Base-by-base conservation (phyloP, 2,888 invertebrate genomes). In the Bugulina stolonifera region DNA sequence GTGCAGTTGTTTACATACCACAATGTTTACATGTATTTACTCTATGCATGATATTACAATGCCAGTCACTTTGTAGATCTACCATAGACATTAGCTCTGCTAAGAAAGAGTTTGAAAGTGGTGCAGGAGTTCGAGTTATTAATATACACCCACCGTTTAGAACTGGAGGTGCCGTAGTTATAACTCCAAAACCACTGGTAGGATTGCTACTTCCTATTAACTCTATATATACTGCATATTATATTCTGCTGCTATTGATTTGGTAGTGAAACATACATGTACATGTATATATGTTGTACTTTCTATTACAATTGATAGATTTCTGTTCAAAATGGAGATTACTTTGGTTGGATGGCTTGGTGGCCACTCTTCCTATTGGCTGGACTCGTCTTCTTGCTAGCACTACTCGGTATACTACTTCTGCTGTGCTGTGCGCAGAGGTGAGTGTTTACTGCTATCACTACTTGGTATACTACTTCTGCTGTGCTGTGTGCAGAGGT, bases 361-460 rank as follows among this genome's bases (percentile, higher is more conserved):
- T 64, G 64, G 64, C 64, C 64, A 10, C n/a, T 64, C 18, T 32
- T 64, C 64, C 32, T 64, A 32, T 27, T 64, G 14, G 64, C 64
- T 34, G 64, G 29, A 32, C 64, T 64, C 10, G 32, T 64, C 10
- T 32, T 64, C 5, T 5, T 32, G 18, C 32, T 64, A 27, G 64
- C 64, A 10, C 34, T 64, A n/a, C 64, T 64, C 18, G 64, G 64
- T 34, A 64, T 64, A 27, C 10, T 64, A 27, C 64, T 64, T 64
- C 64, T 64, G 14, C 64, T 64, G 14, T 64, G 64, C 34, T 64
- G 64, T n/a, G 64, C 64, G 3, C 64, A 64, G 64, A 64, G 32
- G 64, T 64, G n/a, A 64, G 64, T 25, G 32, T 43, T 5, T 43
- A n/a, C n/a, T 32, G 18, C 32, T 64, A 27, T 27, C 64, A 10